Evolutionary conservation across 2,797 vertebrate genomes (phyloP).

Genomic region (Parauchenoglanis punctatus): DNA sequence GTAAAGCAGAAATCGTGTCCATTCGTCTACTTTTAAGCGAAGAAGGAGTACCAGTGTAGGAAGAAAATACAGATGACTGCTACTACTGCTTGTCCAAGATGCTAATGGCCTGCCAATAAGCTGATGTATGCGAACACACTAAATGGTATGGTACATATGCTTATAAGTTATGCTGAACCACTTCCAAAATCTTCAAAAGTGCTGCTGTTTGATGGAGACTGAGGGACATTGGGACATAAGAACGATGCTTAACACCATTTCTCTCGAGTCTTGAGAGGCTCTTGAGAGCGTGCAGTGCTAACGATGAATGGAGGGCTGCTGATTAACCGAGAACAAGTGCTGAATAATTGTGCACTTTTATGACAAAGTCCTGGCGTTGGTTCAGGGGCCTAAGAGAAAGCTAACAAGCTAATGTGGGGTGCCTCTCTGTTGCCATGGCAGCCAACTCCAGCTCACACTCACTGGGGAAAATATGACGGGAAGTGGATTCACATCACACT

Average conservation of each 20-base stretch:
- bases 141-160: background rate
- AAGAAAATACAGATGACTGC: background rate
- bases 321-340: conserved; percentile 51
- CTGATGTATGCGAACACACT: background rate
- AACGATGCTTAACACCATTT: conserved; percentile 32
- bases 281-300: conserved; percentile 54
- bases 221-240: background rate
- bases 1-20: background rate
- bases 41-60: background rate
- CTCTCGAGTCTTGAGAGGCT: conserved; percentile 31
- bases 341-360: conserved; percentile 70
- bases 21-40: background rate
- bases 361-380: conserved; percentile 46
- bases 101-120: background rate
- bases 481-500: conserved; percentile 15
- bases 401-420: conserved; percentile 23
- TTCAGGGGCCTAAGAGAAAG: conserved; percentile 45
- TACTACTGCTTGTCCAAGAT: background rate
- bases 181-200: background rate
- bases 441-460: conserved; percentile 50
- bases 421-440: conserved; percentile 71
- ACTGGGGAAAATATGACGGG: conserved; percentile 44
- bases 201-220: background rate
- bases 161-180: background rate
- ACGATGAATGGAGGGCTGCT: conserved; percentile 15